Conservation (phyloP, 2,113 vertebrate genomes). For the Dascyllus trimaculatus region DNA sequence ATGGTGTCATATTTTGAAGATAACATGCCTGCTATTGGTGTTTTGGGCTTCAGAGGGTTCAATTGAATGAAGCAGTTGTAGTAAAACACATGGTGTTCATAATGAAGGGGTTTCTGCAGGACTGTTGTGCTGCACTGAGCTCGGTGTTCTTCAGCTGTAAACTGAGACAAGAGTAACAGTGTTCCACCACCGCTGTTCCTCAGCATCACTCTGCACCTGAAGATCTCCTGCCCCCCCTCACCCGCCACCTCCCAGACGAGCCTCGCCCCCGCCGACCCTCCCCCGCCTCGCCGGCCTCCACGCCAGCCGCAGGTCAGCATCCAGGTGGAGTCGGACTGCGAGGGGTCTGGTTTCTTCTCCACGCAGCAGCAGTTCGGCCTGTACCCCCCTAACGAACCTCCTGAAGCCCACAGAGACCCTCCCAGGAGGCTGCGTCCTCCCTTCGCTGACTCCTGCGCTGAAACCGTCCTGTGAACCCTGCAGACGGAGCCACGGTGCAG, state of each 20-base stretch:
- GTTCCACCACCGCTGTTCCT: slow-evolving; percentile 63
- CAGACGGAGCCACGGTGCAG: slow-evolving; percentile 11
- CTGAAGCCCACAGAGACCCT: slow-evolving; percentile 4
- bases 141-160: not conserved
- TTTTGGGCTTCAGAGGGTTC: too few relatives aligned
- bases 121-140: not conserved
- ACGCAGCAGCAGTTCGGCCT: slow-evolving; percentile 6
- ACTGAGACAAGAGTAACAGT: slow-evolving; percentile 27
- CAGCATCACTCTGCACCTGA: slow-evolving; percentile 93
- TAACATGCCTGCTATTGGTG: too few relatives aligned
- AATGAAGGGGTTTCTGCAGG: not conserved
- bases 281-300: slow-evolving; percentile 64
- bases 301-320: slow-evolving; percentile 86
- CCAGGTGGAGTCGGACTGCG: slow-evolving; percentile 88
- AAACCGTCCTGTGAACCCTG: slow-evolving; percentile 86
- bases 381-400: not conserved
- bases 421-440: slow-evolving; percentile 9
- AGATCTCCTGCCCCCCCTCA: slow-evolving; percentile 90
- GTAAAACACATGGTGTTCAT: too few relatives aligned
- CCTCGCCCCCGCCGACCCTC: slow-evolving; percentile 54
- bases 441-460: slow-evolving; percentile 78
- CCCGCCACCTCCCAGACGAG: slow-evolving; percentile 80
- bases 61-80: too few relatives aligned
- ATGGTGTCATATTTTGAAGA: too few relatives aligned
- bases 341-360: slow-evolving; percentile 79